These are phyloP conservation scores for Galeopterus variegatus DNA, from an alignment of 2,113 vertebrate species.

Conservation along the genomic window DNA sequence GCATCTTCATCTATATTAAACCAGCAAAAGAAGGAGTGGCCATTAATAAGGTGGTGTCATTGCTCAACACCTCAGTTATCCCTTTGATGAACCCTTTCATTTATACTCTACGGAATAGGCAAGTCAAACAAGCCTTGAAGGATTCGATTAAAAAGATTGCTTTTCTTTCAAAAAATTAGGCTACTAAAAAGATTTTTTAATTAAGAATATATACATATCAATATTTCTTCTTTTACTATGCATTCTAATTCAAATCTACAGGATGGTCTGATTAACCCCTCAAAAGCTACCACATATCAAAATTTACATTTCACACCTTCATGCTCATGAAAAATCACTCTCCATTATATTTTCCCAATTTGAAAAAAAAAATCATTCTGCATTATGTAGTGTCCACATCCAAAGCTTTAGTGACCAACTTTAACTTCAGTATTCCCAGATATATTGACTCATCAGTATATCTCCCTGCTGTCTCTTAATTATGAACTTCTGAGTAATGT, in stretches of 20 bases:
- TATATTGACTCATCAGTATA: too few species aligned
- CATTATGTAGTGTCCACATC: too few species aligned
- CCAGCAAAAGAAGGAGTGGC: constrained; percentile 43
- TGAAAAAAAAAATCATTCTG: too few species aligned
- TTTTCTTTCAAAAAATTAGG: constrained; percentile 51
- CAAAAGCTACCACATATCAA: too few species aligned
- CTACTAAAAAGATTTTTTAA: background rate
- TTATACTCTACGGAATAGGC: constrained; percentile 57
- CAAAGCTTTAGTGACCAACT: too few species aligned
- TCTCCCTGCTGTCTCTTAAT: too few species aligned
- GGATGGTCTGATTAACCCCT: too few species aligned
- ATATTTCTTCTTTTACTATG: background rate
- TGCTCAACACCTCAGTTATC: constrained; percentile 62
- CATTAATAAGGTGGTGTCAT: constrained; percentile 38
- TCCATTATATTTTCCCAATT: too few species aligned
- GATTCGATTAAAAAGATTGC: background rate
- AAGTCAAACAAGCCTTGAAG: constrained; percentile 51
- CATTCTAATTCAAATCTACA: background rate
- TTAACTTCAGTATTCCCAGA: too few species aligned
- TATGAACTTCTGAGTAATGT: too few species aligned
- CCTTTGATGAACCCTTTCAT: constrained; percentile 66
- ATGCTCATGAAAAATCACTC: too few species aligned
- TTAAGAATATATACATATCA: background rate
- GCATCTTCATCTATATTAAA: constrained; percentile 68
- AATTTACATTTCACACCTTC: too few species aligned